These are phyloP conservation scores for Anseranas semipalmata DNA, from an alignment of 2,113 vertebrate genomes.

Conservation along the genomic window DNA sequence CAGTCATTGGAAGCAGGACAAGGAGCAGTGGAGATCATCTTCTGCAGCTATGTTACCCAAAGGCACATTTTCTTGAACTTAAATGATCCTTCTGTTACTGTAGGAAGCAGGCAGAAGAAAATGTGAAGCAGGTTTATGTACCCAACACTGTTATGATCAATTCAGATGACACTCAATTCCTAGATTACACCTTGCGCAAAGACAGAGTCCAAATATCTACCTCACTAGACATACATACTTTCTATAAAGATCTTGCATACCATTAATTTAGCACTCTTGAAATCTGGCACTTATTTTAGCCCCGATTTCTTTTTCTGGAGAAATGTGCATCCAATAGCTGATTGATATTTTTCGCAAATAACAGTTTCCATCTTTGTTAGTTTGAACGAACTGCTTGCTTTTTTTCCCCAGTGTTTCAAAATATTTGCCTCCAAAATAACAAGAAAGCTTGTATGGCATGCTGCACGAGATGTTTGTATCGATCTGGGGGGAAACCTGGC, in stretches of 20 bases:
- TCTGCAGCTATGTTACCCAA: not conserved
- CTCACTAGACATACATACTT: not conserved
- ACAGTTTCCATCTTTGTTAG: not conserved
- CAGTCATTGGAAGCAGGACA: not conserved
- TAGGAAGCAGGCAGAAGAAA: not conserved
- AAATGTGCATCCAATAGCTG: not conserved
- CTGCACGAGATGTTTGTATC: conserved; percentile 79
- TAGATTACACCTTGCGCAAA: not conserved
- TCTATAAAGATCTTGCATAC: not conserved
- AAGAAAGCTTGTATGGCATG: conserved; percentile 78
- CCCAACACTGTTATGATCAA: not conserved
- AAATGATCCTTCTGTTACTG: not conserved
- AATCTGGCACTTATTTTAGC: not conserved
- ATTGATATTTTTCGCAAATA: not conserved
- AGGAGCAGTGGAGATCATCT: not conserved
- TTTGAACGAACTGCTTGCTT: not conserved
- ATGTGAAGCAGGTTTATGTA: not conserved
- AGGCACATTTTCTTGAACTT: not conserved
- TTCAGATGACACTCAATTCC: not conserved
- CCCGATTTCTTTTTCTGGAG: not conserved
- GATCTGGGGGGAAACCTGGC: conserved; percentile 85
- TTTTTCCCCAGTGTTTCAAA: conserved; percentile 84
- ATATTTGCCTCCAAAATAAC: conserved; percentile 66
- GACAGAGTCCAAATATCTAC: not conserved
- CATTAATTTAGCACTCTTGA: not conserved